Conservation (phyloP, 2,888 invertebrate species). For the Geophilus truncorum region DNA sequence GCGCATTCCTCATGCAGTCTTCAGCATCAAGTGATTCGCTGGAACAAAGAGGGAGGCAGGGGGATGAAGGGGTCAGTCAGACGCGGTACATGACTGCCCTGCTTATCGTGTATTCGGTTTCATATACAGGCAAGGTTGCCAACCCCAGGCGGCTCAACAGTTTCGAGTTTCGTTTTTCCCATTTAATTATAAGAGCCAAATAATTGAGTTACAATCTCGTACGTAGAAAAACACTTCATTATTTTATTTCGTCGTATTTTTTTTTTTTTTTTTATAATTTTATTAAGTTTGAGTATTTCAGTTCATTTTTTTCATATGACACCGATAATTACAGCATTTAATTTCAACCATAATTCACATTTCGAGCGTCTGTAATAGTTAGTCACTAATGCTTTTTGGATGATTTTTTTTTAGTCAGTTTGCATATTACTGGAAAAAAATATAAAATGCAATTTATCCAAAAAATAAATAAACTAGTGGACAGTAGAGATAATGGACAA, state of each 20-base stretch:
- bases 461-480: too few species aligned
- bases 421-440: too few species aligned
- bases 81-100: constrained; percentile 12
- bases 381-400: too few species aligned
- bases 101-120: not conserved
- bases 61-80: not conserved
- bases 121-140: constrained; percentile 2
- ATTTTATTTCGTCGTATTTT: too few species aligned
- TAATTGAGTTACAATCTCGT: not conserved
- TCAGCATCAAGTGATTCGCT: not conserved
- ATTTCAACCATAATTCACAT: too few species aligned
- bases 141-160: constrained; percentile 1
- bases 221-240: not conserved
- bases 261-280: too few species aligned
- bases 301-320: too few species aligned
- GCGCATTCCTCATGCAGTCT: not conserved
- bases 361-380: too few species aligned
- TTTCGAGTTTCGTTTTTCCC: constrained; percentile 7
- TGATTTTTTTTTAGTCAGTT: too few species aligned
- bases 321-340: too few species aligned
- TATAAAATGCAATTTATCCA: too few species aligned
- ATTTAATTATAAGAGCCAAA: not conserved
- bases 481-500: not conserved
- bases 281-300: too few species aligned
- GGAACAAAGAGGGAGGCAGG: not conserved